A percentile compares a stretch with the other conserved stretches of the same genome.
Evolutionary conservation across 2,797 vertebrate genomes (phyloP).

Genomic region (Lacerta agilis): DNA sequence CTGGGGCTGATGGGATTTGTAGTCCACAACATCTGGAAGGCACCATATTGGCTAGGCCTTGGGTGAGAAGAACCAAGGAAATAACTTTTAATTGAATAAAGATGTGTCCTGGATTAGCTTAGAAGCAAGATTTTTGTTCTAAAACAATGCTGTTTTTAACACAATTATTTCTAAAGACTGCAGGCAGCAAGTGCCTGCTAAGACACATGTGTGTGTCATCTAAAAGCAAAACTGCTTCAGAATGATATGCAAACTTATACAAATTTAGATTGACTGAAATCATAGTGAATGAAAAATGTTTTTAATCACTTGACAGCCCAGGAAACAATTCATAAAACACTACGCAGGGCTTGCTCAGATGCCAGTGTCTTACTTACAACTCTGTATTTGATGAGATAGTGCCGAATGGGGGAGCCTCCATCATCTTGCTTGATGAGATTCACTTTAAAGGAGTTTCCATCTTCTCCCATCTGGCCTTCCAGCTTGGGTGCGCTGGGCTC

Average conservation of each 20-base stretch:
- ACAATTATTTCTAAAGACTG: neutral
- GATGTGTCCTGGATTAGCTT: neutral
- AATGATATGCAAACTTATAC: neutral
- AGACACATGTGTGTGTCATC: neutral
- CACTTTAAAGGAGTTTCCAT: conserved; percentile 92
- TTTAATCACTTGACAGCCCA: neutral
- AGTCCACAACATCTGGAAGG: no score
- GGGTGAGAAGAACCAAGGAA: neutral
- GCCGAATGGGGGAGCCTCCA: conserved; percentile 93
- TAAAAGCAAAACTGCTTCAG: neutral
- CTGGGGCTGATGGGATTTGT: no score
- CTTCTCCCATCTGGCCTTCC: conserved; percentile 86
- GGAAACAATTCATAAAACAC: neutral
- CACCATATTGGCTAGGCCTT: no score
- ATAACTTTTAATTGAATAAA: neutral
- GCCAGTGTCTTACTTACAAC: conserved; percentile 84
- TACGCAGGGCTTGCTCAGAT: no score
- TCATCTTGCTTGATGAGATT: conserved; percentile 95
- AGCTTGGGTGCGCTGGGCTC: conserved; percentile 94
- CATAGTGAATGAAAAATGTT: neutral
- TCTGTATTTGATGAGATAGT: conserved; percentile 93
- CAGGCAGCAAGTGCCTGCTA: neutral
- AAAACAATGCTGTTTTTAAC: neutral
- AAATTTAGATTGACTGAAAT: neutral
- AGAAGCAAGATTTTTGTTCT: neutral